phyloP scores from a whole-genome alignment of 2,888 invertebrate genomes.

The Cerceris rybyensis region DNA sequence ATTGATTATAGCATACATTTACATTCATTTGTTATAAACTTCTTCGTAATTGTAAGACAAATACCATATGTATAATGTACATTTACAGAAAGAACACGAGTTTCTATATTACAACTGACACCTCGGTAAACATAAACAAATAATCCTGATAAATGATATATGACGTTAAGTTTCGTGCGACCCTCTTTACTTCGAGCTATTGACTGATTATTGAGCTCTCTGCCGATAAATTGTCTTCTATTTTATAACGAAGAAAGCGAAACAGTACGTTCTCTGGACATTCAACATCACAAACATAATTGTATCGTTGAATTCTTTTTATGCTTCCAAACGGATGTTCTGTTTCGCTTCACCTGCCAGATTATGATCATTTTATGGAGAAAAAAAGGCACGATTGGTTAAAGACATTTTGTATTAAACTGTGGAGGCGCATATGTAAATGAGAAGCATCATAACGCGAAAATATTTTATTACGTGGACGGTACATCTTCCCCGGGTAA shows the following conservation, averaged over 20 bases:
- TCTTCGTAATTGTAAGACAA: conserved; percentile 41
- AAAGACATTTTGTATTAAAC: conserved; percentile 31
- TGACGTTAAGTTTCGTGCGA: conserved; percentile 43
- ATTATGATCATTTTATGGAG: conserved; percentile 31
- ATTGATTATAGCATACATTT: conserved; percentile 42
- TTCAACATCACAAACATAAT: conserved; percentile 27
- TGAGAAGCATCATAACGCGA: conserved; percentile 28
- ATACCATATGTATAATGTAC: conserved; percentile 59
- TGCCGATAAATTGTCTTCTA: conserved; percentile 65
- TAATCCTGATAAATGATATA: conserved; percentile 42
- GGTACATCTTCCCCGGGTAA: conserved; percentile 50
- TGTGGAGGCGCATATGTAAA: conserved; percentile 34
- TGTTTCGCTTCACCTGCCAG: conserved; percentile 58
- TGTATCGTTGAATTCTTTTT: conserved; percentile 34
- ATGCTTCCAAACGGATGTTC: conserved; percentile 63
- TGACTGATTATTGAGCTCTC: conserved; percentile 67
- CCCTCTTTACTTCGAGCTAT: conserved; percentile 51
- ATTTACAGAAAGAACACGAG: conserved; percentile 41
- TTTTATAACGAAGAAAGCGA: conserved; percentile 61
- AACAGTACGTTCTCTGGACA: conserved; percentile 50
- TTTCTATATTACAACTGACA: conserved; percentile 50
- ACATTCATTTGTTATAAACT: conserved; percentile 51
- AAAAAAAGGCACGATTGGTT: conserved; percentile 15
- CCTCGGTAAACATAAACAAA: conserved; percentile 34
- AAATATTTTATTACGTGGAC: conserved; percentile 35